Conservation (phyloP, 2,113 vertebrate genomes). For the Pogona vitticeps region DNA sequence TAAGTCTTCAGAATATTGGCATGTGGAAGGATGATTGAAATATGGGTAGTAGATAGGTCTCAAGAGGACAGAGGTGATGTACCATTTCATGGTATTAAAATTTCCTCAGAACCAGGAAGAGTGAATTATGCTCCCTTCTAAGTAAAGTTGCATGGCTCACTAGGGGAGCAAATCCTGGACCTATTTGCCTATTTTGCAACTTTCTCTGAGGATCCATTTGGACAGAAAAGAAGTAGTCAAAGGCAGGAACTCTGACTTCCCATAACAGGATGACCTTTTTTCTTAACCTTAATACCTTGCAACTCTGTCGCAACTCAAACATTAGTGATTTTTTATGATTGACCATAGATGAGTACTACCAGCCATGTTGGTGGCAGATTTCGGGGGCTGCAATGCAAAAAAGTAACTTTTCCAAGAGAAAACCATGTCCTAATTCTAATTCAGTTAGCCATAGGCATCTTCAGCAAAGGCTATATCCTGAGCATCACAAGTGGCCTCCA, state of each 20-base stretch:
- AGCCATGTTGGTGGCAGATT: background rate
- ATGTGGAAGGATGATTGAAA: slow-evolving; percentile 46
- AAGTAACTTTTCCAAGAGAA: background rate
- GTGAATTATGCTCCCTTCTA: background rate
- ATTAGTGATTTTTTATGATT: background rate
- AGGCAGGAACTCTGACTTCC: slow-evolving; percentile 7
- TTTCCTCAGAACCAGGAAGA: slow-evolving; percentile 44
- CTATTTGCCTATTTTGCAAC: slow-evolving; percentile 49
- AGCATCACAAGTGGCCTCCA: background rate
- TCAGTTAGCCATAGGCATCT: background rate
- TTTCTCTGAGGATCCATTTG: slow-evolving; percentile 27
- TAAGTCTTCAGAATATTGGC: slow-evolving; percentile 57
- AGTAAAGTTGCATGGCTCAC: background rate
- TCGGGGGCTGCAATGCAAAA: too few relatives aligned
- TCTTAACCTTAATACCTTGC: background rate
- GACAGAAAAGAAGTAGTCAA: slow-evolving; percentile 22
- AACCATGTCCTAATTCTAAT: background rate
- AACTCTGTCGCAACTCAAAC: background rate
- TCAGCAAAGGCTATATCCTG: background rate
- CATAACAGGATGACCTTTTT: background rate
- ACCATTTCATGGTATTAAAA: background rate
- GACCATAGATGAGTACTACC: background rate
- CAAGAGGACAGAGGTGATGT: background rate
- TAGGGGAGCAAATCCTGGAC: fast-evolving
- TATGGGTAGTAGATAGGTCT: background rate